Conservation (phyloP, 2,113 vertebrate species). For the Pachypanchax playfairii region DNA sequence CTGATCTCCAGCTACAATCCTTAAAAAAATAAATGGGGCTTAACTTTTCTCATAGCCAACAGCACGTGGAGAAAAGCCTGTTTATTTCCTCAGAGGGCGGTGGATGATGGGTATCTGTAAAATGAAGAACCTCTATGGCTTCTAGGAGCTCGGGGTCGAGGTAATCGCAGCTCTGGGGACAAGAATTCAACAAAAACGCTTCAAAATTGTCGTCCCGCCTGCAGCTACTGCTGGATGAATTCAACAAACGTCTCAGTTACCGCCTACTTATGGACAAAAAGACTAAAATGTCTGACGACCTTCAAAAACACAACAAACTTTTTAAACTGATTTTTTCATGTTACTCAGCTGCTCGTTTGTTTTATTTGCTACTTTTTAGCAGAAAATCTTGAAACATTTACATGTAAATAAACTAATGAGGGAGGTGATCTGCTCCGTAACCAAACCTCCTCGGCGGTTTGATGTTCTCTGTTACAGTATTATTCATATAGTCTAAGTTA, state of each 20-base stretch:
- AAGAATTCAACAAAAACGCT: conserved; percentile 13
- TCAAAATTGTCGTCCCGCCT: conserved; percentile 30
- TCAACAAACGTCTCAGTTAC: conserved; percentile 26
- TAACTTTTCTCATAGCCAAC: conserved; percentile 13
- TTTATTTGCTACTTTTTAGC: conserved; percentile 50
- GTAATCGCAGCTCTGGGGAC: conserved; percentile 72
- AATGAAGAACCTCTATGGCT: conserved; percentile 49
- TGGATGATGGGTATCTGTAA: conserved; percentile 67
- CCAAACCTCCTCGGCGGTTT: conserved; percentile 2
- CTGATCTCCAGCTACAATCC: background rate
- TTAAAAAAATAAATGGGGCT: conserved; percentile 11
- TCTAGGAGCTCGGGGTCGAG: conserved; percentile 48
- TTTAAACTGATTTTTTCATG: conserved; percentile 41
- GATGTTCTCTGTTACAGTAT: background rate
- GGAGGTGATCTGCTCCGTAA: conserved; percentile 12
- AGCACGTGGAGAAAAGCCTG: conserved; percentile 35
- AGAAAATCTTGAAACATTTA: conserved; percentile 2
- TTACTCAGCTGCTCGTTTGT: conserved; percentile 23
- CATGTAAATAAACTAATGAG: conserved; percentile 17
- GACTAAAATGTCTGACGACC: no score
- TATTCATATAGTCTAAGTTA: background rate
- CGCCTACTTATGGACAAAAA: conserved; percentile 13
- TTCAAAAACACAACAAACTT: no score
- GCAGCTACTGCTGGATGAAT: conserved; percentile 36
- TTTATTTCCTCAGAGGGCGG: conserved; percentile 74